Conservation (phyloP, 2,888 invertebrate species). For the Acrobasis consociella region DNA sequence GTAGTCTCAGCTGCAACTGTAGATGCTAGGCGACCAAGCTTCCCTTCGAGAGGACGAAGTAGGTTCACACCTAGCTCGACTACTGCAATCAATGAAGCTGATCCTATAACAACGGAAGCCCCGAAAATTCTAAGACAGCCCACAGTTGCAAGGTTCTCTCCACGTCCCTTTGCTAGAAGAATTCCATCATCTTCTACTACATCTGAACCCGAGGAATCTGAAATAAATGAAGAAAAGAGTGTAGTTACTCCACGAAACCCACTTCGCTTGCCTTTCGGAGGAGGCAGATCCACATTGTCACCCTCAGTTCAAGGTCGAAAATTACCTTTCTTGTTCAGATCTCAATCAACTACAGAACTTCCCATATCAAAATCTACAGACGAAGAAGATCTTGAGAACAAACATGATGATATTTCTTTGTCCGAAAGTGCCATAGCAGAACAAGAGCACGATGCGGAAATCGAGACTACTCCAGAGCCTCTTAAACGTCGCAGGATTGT, state of each 20-base stretch:
- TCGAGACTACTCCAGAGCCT: conserved; percentile 31
- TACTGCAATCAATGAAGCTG: conserved; percentile 46
- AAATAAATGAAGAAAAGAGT: conserved; percentile 40
- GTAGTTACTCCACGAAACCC: conserved; percentile 48
- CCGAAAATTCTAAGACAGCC: conserved; percentile 54
- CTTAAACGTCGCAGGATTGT: conserved; percentile 55
- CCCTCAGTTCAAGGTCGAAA: conserved; percentile 52
- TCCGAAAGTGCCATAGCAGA: conserved; percentile 79
- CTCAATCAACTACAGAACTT: conserved; percentile 51
- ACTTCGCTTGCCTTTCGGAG: conserved; percentile 57
- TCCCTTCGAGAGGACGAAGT: conserved; percentile 63
- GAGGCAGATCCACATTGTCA: conserved; percentile 47
- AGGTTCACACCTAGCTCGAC: conserved; percentile 57
- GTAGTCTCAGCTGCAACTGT: conserved; percentile 71
- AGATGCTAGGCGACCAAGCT: conserved; percentile 58
- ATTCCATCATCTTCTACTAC: conserved; percentile 33
- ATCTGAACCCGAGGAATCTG: conserved; percentile 33
- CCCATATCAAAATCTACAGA: conserved; percentile 37
- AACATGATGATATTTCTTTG: conserved; percentile 67
- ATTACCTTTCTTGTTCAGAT: conserved; percentile 57
- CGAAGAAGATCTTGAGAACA: conserved; percentile 57
- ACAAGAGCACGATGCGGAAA: conserved; percentile 64
- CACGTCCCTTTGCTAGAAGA: conserved; percentile 66
- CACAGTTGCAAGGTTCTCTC: conserved; percentile 68
- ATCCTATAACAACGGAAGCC: conserved; percentile 43